Evolutionary conservation across 2,888 invertebrate species (phyloP).

Genomic region (Noctuana brunneofusca): DNA sequence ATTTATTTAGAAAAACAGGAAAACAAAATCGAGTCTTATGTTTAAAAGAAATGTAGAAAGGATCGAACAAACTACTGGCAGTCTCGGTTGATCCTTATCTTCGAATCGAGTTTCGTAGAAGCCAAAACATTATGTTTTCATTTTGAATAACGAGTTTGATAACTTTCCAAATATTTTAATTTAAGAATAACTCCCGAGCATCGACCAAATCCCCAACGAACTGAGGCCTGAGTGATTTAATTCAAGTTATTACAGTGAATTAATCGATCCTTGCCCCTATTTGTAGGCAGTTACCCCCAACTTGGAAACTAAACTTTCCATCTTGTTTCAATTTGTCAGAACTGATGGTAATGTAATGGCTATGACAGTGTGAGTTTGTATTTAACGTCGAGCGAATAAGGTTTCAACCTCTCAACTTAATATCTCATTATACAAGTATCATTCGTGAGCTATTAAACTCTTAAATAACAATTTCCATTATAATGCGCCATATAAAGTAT

Average conservation of each 20-base stretch:
- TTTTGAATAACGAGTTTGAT: conserved; percentile 27
- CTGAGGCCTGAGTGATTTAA: conserved; percentile 68
- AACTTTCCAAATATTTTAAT: conserved; percentile 34
- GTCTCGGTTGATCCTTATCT: conserved; percentile 14
- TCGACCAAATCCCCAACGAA: conserved; percentile 48
- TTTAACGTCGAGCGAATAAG: conserved; percentile 40
- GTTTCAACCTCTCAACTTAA: conserved; percentile 11
- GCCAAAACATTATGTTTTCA: conserved; percentile 21
- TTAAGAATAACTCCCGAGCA: conserved; percentile 39
- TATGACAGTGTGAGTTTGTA: conserved; percentile 56
- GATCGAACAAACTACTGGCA: conserved; percentile 6
- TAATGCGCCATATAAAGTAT: background rate
- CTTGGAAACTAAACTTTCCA: conserved; percentile 68
- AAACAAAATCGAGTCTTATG: conserved; percentile 12
- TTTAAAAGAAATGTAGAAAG: conserved; percentile 18
- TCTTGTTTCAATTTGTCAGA: conserved; percentile 76
- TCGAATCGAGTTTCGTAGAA: conserved; percentile 19
- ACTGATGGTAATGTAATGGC: conserved; percentile 68
- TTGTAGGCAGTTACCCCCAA: conserved; percentile 60
- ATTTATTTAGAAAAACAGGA: conserved; percentile 22
- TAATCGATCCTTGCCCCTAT: conserved; percentile 68
- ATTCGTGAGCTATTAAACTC: conserved; percentile 1
- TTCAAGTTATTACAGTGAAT: conserved; percentile 71
- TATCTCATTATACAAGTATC: background rate
- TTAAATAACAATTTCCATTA: background rate